These are phyloP conservation scores for Tauraco erythrolophus DNA, from an alignment of 2,113 vertebrate species.

Conservation along the genomic window DNA sequence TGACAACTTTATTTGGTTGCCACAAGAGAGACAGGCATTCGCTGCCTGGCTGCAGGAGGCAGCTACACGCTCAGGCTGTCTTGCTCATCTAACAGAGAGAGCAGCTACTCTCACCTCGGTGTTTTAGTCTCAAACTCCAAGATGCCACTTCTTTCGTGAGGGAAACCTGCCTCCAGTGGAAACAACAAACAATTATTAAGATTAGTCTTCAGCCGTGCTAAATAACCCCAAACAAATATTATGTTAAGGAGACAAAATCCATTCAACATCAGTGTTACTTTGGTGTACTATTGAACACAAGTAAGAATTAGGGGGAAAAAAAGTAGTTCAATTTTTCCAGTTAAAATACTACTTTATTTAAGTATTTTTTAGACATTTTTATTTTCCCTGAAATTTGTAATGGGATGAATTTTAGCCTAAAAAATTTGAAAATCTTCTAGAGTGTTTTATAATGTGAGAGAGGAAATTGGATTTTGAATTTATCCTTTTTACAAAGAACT, in stretches of 20 bases:
- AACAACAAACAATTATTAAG: constrained; percentile 75
- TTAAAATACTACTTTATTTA: constrained; percentile 23
- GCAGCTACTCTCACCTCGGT: constrained; percentile 47
- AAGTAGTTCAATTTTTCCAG: not conserved
- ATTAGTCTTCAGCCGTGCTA: constrained; percentile 71
- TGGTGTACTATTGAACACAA: constrained; percentile 53
- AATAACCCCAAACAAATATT: constrained; percentile 72
- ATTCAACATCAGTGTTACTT: constrained; percentile 51
- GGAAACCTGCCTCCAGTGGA: constrained; percentile 76
- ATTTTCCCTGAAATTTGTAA: not conserved
- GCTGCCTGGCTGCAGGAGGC: not conserved
- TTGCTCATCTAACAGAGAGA: not conserved
- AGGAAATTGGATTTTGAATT: constrained; percentile 12
- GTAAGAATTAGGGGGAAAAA: constrained; percentile 27
- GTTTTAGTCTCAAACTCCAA: constrained; percentile 64
- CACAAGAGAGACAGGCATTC: constrained; percentile 11
- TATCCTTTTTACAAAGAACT: not conserved
- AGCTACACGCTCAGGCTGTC: not conserved
- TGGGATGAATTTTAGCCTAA: not conserved
- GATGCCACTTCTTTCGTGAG: constrained; percentile 65
- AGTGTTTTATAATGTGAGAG: not conserved
- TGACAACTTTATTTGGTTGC: constrained; percentile 71
- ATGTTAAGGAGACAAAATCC: constrained; percentile 68
- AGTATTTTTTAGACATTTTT: not conserved
- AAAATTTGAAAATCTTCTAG: not conserved